Conservation (phyloP, 1,140 invertebrate species). For the Zaprionus gabonicus region DNA sequence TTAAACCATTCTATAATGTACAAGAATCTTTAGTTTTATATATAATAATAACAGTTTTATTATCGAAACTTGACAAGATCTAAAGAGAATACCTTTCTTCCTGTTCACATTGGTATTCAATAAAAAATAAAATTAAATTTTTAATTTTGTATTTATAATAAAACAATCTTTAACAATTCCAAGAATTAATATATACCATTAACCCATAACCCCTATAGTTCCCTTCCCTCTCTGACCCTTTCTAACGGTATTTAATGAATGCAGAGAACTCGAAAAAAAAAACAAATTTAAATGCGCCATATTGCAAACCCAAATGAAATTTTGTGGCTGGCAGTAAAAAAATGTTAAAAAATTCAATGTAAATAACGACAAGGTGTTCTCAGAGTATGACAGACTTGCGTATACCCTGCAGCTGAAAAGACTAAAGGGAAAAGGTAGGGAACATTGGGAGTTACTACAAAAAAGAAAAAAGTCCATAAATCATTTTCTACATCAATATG, state of each 20-base stretch:
- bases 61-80: no score
- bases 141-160: not conserved
- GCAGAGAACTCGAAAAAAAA: constrained; percentile 17
- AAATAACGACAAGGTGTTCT: constrained; percentile 31
- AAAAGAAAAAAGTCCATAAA: no score
- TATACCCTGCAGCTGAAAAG: constrained; percentile 23
- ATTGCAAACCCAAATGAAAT: constrained; percentile 80
- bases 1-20: not conserved
- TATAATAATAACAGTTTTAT: not conserved
- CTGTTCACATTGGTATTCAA: no score
- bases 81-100: no score
- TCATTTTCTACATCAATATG: no score
- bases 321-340: constrained; percentile 74
- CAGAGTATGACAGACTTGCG: not conserved
- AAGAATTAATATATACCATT: not conserved
- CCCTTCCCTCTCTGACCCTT: not conserved
- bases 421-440: not conserved
- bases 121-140: not conserved
- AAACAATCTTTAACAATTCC: not conserved
- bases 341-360: constrained; percentile 46
- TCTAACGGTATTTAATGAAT: not conserved
- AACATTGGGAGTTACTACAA: no score
- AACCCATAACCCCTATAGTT: not conserved
- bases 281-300: constrained; percentile 72
- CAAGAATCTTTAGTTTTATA: not conserved